Evolutionary conservation across 2,888 invertebrate species (phyloP).

Genomic region (Aleiodes testaceus): DNA sequence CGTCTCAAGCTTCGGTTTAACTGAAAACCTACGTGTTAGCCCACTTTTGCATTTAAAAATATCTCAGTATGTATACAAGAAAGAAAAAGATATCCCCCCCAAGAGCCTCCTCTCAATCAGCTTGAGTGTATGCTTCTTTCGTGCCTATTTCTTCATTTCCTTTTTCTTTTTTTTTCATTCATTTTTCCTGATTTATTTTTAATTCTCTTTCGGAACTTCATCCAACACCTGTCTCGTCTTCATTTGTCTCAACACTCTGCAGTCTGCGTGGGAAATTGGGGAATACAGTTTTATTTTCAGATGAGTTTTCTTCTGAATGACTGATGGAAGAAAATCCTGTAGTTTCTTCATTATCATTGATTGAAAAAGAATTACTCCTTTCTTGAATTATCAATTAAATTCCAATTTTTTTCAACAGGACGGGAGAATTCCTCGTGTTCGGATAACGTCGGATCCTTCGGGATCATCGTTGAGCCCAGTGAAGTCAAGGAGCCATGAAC

Average conservation of each 20-base stretch:
- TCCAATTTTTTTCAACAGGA: slow-evolving; percentile 34
- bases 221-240: slow-evolving; percentile 1
- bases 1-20: slow-evolving; percentile 36
- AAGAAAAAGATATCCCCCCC: slow-evolving; percentile 19
- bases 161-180: slow-evolving; percentile 33
- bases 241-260: background rate
- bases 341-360: too few relatives aligned
- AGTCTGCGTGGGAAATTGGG: background rate
- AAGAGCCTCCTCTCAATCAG: slow-evolving; percentile 19
- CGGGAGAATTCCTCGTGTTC: slow-evolving; percentile 51
- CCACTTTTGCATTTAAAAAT: slow-evolving; percentile 54
- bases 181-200: slow-evolving; percentile 11
- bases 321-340: too few relatives aligned
- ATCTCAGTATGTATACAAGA: slow-evolving; percentile 40
- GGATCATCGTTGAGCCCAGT: slow-evolving; percentile 42
- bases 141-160: too few relatives aligned
- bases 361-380: background rate
- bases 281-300: background rate
- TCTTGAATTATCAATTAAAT: background rate
- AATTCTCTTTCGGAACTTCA: background rate
- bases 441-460: slow-evolving; percentile 47
- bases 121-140: background rate
- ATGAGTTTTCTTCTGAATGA: background rate
- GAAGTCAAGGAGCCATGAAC: slow-evolving; percentile 16
- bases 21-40: slow-evolving; percentile 43